These are phyloP conservation scores for Pollenia griseotomentosa DNA, from an alignment of 2,888 invertebrate genomes.

Conservation along the genomic window DNA sequence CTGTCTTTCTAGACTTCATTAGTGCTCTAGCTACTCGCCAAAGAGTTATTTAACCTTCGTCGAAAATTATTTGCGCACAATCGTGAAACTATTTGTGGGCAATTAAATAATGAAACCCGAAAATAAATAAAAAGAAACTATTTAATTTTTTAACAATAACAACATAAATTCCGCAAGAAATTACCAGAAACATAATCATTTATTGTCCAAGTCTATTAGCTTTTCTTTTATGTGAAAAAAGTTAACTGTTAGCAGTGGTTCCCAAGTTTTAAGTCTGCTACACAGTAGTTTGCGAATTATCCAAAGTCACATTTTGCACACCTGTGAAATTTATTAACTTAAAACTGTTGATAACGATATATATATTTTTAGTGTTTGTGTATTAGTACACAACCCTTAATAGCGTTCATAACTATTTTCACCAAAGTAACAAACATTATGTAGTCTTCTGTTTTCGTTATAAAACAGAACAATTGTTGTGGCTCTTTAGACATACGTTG, in stretches of 20 bases:
- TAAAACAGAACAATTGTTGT: too few relatives aligned
- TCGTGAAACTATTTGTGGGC: constrained; percentile 67
- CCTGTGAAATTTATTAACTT: too few relatives aligned
- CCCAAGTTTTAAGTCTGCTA: not conserved
- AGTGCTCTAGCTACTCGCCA: not conserved
- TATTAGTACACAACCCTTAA: too few relatives aligned
- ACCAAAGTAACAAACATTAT: too few relatives aligned
- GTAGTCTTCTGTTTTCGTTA: too few relatives aligned
- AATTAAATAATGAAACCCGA: constrained; percentile 62
- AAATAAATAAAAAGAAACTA: constrained; percentile 11
- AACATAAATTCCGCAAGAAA: not conserved
- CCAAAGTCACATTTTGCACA: too few relatives aligned
- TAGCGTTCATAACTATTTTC: too few relatives aligned
- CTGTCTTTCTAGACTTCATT: not conserved
- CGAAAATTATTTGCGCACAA: constrained; percentile 47
- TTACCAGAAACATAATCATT: constrained; percentile 16
- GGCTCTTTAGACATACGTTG: too few relatives aligned
- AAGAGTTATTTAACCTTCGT: constrained; percentile 58
- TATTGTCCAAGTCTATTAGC: constrained; percentile 51
- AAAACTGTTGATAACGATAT: too few relatives aligned
- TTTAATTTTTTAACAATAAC: constrained; percentile 22
- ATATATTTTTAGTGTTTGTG: too few relatives aligned
- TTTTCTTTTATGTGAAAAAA: constrained; percentile 38
- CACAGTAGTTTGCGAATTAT: too few relatives aligned
- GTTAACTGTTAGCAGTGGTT: not conserved